Conservation (phyloP, 2,113 vertebrate genomes). For the Canis aureus region DNA sequence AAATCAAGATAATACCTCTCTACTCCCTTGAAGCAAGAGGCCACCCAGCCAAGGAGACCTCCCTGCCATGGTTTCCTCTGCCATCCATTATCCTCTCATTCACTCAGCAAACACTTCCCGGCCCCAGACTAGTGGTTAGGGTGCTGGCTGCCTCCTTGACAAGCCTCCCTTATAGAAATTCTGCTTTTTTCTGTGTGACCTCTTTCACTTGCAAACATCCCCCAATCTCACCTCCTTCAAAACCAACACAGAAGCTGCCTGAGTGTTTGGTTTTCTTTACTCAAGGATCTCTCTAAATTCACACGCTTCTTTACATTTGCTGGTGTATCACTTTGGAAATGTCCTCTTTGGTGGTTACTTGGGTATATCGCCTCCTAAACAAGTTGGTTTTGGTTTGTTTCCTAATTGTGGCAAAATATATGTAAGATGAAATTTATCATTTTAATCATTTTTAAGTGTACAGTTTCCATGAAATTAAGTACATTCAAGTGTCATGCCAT, state of each 20-base stretch:
- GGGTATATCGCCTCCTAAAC: background rate
- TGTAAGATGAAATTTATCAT: background rate
- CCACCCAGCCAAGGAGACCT: background rate
- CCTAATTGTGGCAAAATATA: background rate
- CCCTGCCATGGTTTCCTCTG: background rate
- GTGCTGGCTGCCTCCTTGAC: background rate
- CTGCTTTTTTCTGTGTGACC: background rate
- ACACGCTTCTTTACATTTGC: background rate
- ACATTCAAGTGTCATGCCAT: background rate
- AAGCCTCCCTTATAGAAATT: background rate
- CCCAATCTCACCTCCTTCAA: background rate
- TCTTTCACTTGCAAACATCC: background rate
- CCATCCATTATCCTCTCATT: background rate
- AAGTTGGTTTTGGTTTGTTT: background rate
- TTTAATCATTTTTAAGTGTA: background rate
- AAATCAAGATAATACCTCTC: background rate
- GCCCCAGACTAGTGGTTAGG: fast-evolving
- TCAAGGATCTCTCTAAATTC: background rate
- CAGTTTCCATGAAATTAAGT: background rate
- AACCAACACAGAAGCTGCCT: background rate
- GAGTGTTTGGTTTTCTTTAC: background rate
- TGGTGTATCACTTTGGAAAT: background rate
- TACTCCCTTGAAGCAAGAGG: background rate
- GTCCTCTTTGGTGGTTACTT: background rate
- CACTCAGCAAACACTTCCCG: background rate